phyloP scores from a whole-genome alignment of 2,888 invertebrate genomes.

The Zhuqinia jingwanae region DNA sequence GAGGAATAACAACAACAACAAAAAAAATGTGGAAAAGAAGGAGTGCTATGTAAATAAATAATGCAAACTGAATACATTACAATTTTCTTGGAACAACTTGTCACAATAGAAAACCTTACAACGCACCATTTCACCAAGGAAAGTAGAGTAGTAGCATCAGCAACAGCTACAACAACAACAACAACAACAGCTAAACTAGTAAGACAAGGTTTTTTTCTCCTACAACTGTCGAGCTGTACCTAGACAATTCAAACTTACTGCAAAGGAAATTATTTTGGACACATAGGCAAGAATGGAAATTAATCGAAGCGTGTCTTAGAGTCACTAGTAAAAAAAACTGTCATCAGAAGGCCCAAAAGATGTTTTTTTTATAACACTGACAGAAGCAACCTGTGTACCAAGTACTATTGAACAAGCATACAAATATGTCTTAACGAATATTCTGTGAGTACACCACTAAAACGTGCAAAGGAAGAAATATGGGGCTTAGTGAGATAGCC shows the following conservation, averaged over 20 bases:
- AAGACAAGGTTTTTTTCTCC: not conserved
- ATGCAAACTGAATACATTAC: slow-evolving; percentile 43
- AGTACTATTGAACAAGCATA: too few species aligned
- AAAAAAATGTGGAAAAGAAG: slow-evolving; percentile 8
- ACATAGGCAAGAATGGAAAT: not conserved
- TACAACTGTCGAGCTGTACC: not conserved
- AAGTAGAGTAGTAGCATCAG: not conserved
- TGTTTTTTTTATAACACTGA: too few species aligned
- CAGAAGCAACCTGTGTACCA: too few species aligned
- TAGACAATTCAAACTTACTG: not conserved
- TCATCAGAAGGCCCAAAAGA: too few species aligned
- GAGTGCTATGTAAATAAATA: slow-evolving; percentile 44
- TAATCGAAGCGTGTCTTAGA: slow-evolving; percentile 7
- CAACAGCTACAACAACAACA: not conserved
- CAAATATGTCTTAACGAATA: too few species aligned
- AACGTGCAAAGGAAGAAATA: not conserved
- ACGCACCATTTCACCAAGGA: slow-evolving; percentile 4
- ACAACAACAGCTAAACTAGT: not conserved
- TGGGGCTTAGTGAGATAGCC: slow-evolving; percentile 25
- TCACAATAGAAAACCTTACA: slow-evolving; percentile 5
- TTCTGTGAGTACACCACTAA: not conserved
- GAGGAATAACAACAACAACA: too few species aligned
- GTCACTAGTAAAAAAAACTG: too few species aligned
- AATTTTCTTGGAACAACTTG: slow-evolving; percentile 44
- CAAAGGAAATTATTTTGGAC: not conserved